Base-by-base conservation (phyloP, 1,140 invertebrate genomes). In the Calosoma granatense region DNA sequence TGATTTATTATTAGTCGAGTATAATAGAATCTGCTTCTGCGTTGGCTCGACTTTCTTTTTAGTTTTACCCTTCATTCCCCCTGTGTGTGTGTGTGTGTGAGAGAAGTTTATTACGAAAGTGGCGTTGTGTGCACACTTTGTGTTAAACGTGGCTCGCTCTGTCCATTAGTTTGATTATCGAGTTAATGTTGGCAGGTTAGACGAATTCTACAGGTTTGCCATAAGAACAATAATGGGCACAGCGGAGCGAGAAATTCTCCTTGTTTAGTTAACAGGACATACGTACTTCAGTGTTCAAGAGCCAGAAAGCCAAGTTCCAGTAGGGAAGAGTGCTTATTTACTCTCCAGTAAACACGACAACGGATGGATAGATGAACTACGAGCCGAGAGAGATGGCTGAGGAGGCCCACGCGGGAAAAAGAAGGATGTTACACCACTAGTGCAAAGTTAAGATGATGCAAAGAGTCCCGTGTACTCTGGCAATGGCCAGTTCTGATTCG, bases 181-280 rank as follows among this genome's bases (percentile, higher is more conserved):
- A 47, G 41, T 47, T 47, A 47, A 47, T 47, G 9, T 47, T 47
- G 41, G 41, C 41, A 47, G 41, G 41, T 47, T 17, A 47, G 41
- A 47, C 17, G 41, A 47, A 17, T 12, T 47, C 41, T 17, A 47
- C 41, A 47, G 41, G 41, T 47, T 47, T 47, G 41, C 41, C 17
- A 47, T 47, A 47, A 47, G 41, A 47, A 47, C 41, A 47, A 47
- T 47, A 47, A 47, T 47, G 41, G 41, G 41, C 9, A 47, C 41
- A 47, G 41, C 17, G 6, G 17, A 47, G 41, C 41, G 41, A 47
- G 41, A 47, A 47, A 47, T 47, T 47, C 41, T 47, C 41, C n/a
- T 47, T 47, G 41, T 47, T 47, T 47, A 47, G 41, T 47, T 47
- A 47, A 47, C 41, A 47, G 41, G 41, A 47, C 41, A 47, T 47